phyloP scores from a whole-genome alignment of 2,113 vertebrate species.

The Lanius ludovicianus region DNA sequence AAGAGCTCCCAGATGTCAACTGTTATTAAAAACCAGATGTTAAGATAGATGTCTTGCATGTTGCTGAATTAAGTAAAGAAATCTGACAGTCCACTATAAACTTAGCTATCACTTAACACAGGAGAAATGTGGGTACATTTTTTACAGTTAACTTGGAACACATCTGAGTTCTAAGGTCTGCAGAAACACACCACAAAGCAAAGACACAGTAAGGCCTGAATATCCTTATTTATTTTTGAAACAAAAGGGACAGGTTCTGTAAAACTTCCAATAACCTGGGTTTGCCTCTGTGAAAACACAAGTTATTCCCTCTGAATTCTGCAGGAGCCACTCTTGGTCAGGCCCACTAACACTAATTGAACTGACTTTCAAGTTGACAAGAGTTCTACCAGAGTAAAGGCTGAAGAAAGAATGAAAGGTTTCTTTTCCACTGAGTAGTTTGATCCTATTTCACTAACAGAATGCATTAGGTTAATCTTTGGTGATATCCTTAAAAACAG shows the following conservation, averaged over 20 bases:
- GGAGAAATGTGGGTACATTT: constrained; percentile 71
- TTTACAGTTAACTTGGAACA: constrained; percentile 64
- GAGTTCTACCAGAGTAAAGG: not conserved
- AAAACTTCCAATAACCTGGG: not conserved
- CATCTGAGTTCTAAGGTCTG: constrained; percentile 2
- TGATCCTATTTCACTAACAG: constrained; percentile 49
- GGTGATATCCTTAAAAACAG: constrained; percentile 22
- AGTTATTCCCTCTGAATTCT: not conserved
- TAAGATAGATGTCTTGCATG: constrained; percentile 73
- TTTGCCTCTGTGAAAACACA: not conserved
- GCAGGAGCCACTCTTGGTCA: not conserved
- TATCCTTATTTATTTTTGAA: not conserved
- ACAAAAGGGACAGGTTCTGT: not conserved
- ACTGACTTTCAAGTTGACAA: not conserved
- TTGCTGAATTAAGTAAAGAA: constrained; percentile 81
- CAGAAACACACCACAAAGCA: constrained; percentile 15
- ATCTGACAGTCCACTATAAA: constrained; percentile 84
- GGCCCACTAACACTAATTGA: not conserved
- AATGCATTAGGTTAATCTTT: constrained; percentile 41
- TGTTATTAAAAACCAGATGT: constrained; percentile 84
- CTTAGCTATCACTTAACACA: constrained; percentile 78
- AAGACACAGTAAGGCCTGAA: not conserved
- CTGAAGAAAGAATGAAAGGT: constrained; percentile 5
- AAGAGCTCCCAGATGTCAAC: constrained; percentile 77
- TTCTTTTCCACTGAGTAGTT: constrained; percentile 34